Base-by-base conservation (phyloP, 1,140 invertebrate species). In the Frieseomelitta varia region DNA sequence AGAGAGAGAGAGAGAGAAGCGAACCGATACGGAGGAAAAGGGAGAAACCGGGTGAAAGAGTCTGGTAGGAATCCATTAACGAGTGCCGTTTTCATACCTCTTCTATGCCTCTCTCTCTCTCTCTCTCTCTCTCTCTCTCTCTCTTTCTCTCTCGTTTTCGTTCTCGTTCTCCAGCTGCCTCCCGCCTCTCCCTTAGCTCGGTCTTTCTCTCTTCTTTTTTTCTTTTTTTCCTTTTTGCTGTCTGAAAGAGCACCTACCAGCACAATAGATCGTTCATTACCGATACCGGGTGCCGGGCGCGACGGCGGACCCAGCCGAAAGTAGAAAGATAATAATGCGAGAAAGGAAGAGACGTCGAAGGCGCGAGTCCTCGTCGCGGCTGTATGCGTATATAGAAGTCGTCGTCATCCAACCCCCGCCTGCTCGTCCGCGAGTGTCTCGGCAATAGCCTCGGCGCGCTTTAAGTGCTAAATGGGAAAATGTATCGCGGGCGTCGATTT, bases 181-280 rank as follows among this genome's bases (percentile, higher is more conserved):
- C 34, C 51, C 74, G 15, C 34, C 65, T 55, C 71, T 30, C 65
- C 72, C 76, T 71, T 68, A 47, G 30, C 56, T 51, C 83, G 82
- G 39, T 47, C 39, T 47, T 47, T 47, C 39, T 47, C 8, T 47
- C 8, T 8, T 47, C 39, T 47, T 47, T 47, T 47, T 47, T 39
- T 39, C 4, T 4, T 39, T 8, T 47, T 10, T 47, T 78, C 67
- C 63, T 67, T 85, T 85, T 84, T 81, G 58, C 82, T 67, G 63
- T 80, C 63, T 87, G 83, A 90, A 87, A 88, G 87, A 90, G 85
- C 89, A 79, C 81, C 87, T 65, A 86, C 81, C 74, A 74, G 63
- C 89, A 91, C 91, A 91, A 91, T 91, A 90, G 91, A 91, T 91
- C 89, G 90, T 91, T 91, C 91, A 91, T 91, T 91, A 91, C 90